Evolutionary conservation across 2,113 vertebrate species (phyloP).

Genomic region (Elephas maximus): DNA sequence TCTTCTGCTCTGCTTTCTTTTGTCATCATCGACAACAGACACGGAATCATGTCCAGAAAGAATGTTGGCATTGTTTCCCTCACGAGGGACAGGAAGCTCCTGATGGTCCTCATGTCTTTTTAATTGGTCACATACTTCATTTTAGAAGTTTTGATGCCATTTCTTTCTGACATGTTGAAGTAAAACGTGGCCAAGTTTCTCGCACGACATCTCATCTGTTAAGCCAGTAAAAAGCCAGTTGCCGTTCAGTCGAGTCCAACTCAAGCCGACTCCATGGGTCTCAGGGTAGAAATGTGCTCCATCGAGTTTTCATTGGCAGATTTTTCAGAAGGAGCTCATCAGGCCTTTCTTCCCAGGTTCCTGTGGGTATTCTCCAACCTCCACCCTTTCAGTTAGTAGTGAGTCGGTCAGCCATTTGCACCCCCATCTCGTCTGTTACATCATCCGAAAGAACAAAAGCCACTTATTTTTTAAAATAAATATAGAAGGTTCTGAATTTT

Average conservation of each 20-base stretch:
- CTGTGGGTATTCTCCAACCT: too few species aligned
- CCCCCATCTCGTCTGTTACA: background rate
- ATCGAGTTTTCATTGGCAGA: too few species aligned
- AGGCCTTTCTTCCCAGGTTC: too few species aligned
- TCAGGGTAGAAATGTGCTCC: too few species aligned
- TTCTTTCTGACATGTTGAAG: background rate
- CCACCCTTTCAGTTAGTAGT: too few species aligned
- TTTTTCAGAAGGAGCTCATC: too few species aligned
- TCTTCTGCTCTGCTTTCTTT: too few species aligned
- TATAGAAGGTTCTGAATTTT: background rate
- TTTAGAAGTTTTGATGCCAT: background rate
- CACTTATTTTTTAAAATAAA: background rate
- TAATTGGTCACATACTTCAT: background rate
- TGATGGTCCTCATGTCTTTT: background rate
- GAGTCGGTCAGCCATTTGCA: too few species aligned
- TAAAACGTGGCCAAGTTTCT: background rate
- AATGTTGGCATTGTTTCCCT: background rate
- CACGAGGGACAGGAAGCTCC: background rate
- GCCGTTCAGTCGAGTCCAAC: too few species aligned
- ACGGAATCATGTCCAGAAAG: background rate
- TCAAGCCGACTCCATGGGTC: too few species aligned
- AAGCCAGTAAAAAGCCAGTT: too few species aligned
- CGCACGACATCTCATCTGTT: too few species aligned
- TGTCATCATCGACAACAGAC: background rate
- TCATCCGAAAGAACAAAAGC: accelerated